Evolutionary conservation across 2,888 invertebrate genomes (phyloP).

Genomic region (Pandemis heparana): DNA sequence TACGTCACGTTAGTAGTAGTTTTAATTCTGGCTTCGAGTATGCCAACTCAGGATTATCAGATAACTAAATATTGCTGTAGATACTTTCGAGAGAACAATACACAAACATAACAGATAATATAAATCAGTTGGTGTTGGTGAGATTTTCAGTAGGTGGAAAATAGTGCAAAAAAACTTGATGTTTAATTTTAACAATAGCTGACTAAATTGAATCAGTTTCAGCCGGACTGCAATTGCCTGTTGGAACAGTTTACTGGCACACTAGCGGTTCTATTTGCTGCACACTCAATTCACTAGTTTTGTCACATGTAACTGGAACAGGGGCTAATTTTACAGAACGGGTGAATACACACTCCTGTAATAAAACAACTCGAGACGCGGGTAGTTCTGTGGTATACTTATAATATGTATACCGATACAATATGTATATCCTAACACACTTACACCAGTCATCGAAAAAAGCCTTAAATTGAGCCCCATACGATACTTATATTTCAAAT

Average conservation of each 20-base stretch:
- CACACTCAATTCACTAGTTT: conserved; percentile 33
- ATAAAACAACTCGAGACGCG: neutral
- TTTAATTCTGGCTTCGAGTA: no score
- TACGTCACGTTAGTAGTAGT: no score
- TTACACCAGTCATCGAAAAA: no score
- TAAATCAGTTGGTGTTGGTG: no score
- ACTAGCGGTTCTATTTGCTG: conserved; percentile 31
- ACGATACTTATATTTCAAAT: no score
- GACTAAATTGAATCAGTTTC: conserved; percentile 17
- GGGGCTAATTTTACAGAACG: neutral
- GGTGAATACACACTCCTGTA: neutral
- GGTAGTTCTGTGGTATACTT: neutral
- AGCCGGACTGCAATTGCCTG: conserved; percentile 23
- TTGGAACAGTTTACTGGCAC: conserved; percentile 19
- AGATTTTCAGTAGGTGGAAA: neutral
- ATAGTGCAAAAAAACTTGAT: neutral
- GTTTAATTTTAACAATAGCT: neutral
- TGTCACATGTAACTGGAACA: conserved; percentile 17
- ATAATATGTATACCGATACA: no score
- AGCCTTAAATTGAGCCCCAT: no score
- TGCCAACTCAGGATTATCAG: no score
- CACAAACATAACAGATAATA: no score
- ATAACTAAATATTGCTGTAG: no score
- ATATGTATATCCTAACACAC: no score
- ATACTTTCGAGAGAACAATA: no score